Percentiles rank a stretch among this genome's conserved stretches.
phyloP scores from a whole-genome alignment of 2,888 invertebrate species.

The Orchestes rusci region DNA sequence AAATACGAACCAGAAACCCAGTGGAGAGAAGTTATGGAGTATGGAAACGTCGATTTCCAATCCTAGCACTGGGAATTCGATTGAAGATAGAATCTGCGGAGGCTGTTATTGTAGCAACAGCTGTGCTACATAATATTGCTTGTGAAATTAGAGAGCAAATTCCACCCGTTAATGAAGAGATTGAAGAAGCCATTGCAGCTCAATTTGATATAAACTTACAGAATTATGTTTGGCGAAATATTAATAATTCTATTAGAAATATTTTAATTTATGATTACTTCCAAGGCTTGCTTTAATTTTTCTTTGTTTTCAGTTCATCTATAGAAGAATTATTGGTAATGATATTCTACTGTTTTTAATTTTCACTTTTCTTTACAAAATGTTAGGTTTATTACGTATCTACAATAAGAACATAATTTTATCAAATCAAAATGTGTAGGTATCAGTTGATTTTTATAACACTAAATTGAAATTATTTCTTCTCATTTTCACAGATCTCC shows the following conservation, averaged over 20 bases:
- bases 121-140: conserved; percentile 27
- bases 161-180: neutral
- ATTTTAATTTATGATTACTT: neutral
- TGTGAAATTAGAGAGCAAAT: neutral
- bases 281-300: neutral
- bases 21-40: conserved; percentile 31
- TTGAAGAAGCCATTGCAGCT: neutral
- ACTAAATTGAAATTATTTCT: too few species aligned
- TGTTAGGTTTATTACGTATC: too few species aligned
- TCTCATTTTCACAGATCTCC: too few species aligned
- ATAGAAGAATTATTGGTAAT: too few species aligned
- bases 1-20: conserved; percentile 27
- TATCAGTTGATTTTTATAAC: too few species aligned
- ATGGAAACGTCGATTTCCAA: conserved; percentile 32
- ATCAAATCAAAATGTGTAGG: too few species aligned
- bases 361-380: too few species aligned
- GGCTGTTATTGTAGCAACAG: conserved; percentile 23
- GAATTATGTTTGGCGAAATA: neutral
- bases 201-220: too few species aligned
- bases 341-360: too few species aligned
- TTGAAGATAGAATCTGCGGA: conserved; percentile 24
- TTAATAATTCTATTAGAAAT: neutral
- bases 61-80: conserved; percentile 30
- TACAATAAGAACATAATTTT: too few species aligned
- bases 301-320: too few species aligned